phyloP scores from a whole-genome alignment of 2,113 vertebrate species.

The Neotoma lepida region DNA sequence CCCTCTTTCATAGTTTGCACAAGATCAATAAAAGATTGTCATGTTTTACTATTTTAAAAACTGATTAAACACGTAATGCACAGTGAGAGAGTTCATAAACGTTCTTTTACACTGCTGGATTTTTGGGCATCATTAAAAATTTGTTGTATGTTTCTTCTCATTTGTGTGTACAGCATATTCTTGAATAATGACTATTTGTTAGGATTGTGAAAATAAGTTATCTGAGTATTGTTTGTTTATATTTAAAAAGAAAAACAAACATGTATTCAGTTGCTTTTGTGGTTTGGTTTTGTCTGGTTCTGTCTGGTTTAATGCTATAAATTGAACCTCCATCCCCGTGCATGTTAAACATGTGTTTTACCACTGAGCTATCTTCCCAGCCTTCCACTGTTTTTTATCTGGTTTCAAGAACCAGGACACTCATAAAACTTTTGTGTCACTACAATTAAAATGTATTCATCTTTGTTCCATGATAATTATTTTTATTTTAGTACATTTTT shows the following conservation, averaged over 20 bases:
- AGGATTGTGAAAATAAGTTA: slow-evolving; percentile 99
- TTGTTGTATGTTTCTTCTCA: slow-evolving; percentile 94
- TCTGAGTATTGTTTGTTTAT: slow-evolving; percentile 96
- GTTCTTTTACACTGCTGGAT: slow-evolving; percentile 96
- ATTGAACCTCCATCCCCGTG: background rate
- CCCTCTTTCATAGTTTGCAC: slow-evolving; percentile 93
- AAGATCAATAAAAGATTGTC: slow-evolving; percentile 97
- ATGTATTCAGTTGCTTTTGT: background rate
- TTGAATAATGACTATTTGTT: slow-evolving; percentile 98
- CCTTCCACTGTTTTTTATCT: background rate
- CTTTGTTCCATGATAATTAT: background rate
- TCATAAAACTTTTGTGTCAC: background rate
- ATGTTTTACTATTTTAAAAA: slow-evolving; percentile 99
- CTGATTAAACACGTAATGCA: slow-evolving; percentile 91
- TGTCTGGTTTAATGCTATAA: background rate
- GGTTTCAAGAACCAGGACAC: background rate
- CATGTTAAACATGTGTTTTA: too few relatives aligned
- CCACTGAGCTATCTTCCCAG: background rate
- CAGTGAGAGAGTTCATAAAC: slow-evolving; percentile 90
- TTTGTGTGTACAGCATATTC: slow-evolving; percentile 99
- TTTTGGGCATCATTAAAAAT: slow-evolving; percentile 98
- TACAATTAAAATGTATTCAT: background rate
- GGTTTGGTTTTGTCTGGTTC: background rate
- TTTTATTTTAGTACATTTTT: background rate
- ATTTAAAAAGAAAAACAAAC: background rate